phyloP scores from a whole-genome alignment of 2,797 vertebrate species.

The Sebastes goodei region DNA sequence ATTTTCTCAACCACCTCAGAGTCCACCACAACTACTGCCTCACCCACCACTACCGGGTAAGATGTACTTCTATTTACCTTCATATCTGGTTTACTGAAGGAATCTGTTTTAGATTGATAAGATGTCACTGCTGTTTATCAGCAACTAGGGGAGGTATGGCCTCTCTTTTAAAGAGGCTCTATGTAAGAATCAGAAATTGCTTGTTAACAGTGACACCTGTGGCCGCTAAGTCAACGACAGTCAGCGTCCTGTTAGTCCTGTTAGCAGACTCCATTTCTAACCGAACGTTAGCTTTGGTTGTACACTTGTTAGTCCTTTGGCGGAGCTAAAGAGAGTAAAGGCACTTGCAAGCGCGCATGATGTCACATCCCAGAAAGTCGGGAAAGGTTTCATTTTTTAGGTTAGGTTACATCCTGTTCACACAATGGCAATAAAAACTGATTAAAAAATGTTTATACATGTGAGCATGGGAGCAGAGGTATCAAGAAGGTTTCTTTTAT shows the following conservation, averaged over 20 bases:
- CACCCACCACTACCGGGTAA: conserved; percentile 56
- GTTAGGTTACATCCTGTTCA: not conserved
- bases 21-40: conserved; percentile 39
- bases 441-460: not conserved
- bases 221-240: no score
- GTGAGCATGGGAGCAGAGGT: not conserved
- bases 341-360: no score
- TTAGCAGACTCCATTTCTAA: no score
- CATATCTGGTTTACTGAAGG: not conserved
- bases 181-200: no score
- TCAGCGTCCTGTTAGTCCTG: no score
- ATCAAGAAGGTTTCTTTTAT: not conserved
- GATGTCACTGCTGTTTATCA: not conserved
- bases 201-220: no score
- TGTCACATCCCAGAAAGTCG: not conserved
- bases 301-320: not conserved
- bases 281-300: not conserved
- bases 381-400: not conserved
- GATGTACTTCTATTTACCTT: not conserved
- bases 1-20: conserved; percentile 52
- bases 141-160: not conserved
- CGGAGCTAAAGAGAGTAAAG: not conserved
- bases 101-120: not conserved
- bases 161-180: not conserved
- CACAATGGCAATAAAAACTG: not conserved